Base-by-base conservation (phyloP, 2,888 invertebrate genomes). In the Graphium colonna region DNA sequence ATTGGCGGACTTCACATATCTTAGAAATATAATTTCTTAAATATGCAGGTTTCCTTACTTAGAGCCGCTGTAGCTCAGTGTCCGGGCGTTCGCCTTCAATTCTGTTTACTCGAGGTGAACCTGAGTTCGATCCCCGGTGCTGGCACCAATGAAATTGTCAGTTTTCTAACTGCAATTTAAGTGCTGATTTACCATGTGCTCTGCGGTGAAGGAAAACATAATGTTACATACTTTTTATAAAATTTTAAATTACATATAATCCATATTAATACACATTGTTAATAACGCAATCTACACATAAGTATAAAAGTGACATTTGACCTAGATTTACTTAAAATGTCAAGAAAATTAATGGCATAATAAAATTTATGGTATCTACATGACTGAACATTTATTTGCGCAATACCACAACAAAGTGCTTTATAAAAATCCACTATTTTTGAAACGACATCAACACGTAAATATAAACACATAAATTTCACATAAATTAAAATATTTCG, bases 321-420 rank as follows among this genome's bases (percentile, higher is more conserved):
- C 28, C 4, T 28, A 28, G 8, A 28, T 7, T 28, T 28, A 28
- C 5, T 28, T 28, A 8, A 7, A 28, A 28, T 7, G 4, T 7
- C 4, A 28, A 8, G 4, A 7, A 7, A 4, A 28, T 8, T 28
- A 28, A 28, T 28, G 5, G 8, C 8, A 28, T 8, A 8, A 4
- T 28, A 28, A 28, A 28, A 8, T 7, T 28, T n/a, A n/a, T n/a
- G n/a, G n/a, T n/a, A n/a, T n/a, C n/a, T n/a, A n/a, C n/a, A n/a
- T n/a, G n/a, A 28, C 28, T 28, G 4, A 28, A 12, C 17, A 36
- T 13, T n/a, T 9, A 12, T 47, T 51, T n/a, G n/a, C n/a, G 9
- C 21, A 42, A 50, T 51, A 43, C 38, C 16, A 38, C 38, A 36
- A 33, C 42, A 69, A 74, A 68, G 48, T 53, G 47, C 47, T 52